Base-by-base conservation (phyloP, 1,140 invertebrate genomes). In the Neomicropteryx cornuta region DNA sequence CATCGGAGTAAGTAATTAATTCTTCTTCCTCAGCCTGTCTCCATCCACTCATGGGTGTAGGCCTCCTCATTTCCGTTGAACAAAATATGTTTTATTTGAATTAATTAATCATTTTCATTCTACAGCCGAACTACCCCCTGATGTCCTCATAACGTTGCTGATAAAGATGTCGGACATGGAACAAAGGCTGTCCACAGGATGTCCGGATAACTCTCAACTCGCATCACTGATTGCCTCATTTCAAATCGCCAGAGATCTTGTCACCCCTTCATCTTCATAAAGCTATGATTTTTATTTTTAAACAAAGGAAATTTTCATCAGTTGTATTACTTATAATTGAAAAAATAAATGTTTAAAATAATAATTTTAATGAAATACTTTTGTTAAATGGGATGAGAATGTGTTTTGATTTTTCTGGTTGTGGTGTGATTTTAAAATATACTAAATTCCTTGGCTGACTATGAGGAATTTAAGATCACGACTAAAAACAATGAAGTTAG, bases 121-220 rank as follows among this genome's bases (percentile, higher is more conserved):
- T 79, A 42, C 59, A 92, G 87, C 91, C 62, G 85, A 90, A 51
- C 73, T 93, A 41, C 84, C 88, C 4, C 66, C 79, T 32, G 66
- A 79, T 22, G 72, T 87, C 19, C 58, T 87, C 45, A 77, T 84
- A 32, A 68, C 78, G 45, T 57, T 95, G 14, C 53, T 92, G 24
- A 77, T 83, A 33, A 83, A 85, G 60, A 74, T 94, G 73, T 77
- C 86, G 6, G 77, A 87, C 47, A 78, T 90, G 42, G 89, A 95
- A 64, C 76, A 79, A 55, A 70, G 86, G 31, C 61, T 92, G 13
- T 64, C 81, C 1, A 71, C 72, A 39, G 87, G 88, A 30, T 79
- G 82, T 35, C 83, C 73, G 58, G 90, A 94, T 66, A 77, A 81
- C 36, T 74, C 91, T 27, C 89, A 94, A 65, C 62, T 92, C n/a